Conservation (phyloP, 2,888 invertebrate genomes). For the Parnassius glacialis region DNA sequence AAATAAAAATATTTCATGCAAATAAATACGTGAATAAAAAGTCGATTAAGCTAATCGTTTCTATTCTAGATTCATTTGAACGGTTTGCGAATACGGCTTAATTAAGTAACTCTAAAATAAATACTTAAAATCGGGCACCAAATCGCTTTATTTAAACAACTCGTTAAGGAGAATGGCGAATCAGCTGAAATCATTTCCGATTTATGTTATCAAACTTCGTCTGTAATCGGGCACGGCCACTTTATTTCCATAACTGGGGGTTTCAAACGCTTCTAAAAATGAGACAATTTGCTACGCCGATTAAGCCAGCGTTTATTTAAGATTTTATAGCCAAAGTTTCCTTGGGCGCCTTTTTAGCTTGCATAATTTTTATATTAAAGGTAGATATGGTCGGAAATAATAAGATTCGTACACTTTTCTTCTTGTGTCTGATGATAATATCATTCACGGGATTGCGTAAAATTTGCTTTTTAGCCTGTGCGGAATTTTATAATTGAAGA, state of each 20-base stretch:
- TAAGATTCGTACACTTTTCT: constrained; percentile 28
- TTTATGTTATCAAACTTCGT: constrained; percentile 31
- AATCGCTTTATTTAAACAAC: constrained; percentile 25
- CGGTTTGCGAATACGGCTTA: no score
- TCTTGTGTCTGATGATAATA: constrained; percentile 19
- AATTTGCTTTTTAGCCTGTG: neutral
- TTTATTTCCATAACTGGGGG: constrained; percentile 46
- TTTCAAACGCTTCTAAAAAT: constrained; percentile 46
- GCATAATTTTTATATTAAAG: constrained; percentile 57
- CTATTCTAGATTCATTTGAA: no score
- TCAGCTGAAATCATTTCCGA: constrained; percentile 33
- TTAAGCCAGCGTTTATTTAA: constrained; percentile 55
- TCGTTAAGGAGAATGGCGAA: constrained; percentile 29
- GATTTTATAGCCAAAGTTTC: constrained; percentile 56
- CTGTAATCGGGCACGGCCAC: constrained; percentile 38
- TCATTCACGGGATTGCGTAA: constrained; percentile 15
- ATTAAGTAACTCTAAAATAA: neutral
- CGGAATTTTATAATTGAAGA: neutral
- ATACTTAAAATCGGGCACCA: constrained; percentile 19
- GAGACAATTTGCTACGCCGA: constrained; percentile 63
- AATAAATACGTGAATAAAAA: no score
- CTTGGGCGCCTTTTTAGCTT: constrained; percentile 40
- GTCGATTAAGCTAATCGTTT: no score
- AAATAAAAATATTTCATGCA: no score
- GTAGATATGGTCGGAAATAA: constrained; percentile 31